A percentile compares a stretch with the other conserved stretches of the same genome.
Evolutionary conservation across 92 coral and sea anemone genomes (phyloP).

Genomic region (Desmophyllum pertusum): DNA sequence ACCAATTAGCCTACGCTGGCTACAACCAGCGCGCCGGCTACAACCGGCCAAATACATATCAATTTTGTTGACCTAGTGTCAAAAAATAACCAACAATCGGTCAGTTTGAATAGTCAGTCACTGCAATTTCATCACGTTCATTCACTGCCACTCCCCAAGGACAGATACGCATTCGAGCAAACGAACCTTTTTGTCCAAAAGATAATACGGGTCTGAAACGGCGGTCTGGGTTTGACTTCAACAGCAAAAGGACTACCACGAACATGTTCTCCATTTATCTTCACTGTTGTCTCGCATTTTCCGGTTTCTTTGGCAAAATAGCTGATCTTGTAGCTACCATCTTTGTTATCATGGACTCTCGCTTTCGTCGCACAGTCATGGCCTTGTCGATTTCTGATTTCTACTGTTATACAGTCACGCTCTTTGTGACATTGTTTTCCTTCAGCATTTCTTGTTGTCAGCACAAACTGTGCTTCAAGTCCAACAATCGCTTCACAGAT

Average conservation of each 20-base stretch:
- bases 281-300: constrained; percentile 4
- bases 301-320: constrained; percentile 35
- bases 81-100: no score
- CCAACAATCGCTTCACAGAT: constrained; percentile 8
- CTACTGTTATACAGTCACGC: constrained; percentile 5
- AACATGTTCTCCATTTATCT: constrained; percentile 22
- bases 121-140: constrained; percentile 19
- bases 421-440: neutral
- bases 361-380: neutral
- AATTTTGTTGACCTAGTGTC: no score
- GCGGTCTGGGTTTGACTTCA: constrained; percentile 10
- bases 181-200: constrained; percentile 14
- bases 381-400: constrained; percentile 1
- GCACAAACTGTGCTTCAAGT: constrained; percentile 6
- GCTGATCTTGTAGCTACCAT: constrained; percentile 10
- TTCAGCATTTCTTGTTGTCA: constrained; percentile 18
- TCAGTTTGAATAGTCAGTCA: constrained; percentile 32
- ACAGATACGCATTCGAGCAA: constrained; percentile 1
- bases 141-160: constrained; percentile 36
- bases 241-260: constrained; percentile 5
- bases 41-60: no score
- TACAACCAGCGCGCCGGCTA: no score
- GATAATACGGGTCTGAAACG: constrained; percentile 15
- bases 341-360: constrained; percentile 25
- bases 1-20: no score